Percentiles rank a stretch among this genome's conserved stretches.
These are phyloP conservation scores for Microtus agrestis DNA, from an alignment of 2,797 vertebrate species.

Conservation along the genomic window DNA sequence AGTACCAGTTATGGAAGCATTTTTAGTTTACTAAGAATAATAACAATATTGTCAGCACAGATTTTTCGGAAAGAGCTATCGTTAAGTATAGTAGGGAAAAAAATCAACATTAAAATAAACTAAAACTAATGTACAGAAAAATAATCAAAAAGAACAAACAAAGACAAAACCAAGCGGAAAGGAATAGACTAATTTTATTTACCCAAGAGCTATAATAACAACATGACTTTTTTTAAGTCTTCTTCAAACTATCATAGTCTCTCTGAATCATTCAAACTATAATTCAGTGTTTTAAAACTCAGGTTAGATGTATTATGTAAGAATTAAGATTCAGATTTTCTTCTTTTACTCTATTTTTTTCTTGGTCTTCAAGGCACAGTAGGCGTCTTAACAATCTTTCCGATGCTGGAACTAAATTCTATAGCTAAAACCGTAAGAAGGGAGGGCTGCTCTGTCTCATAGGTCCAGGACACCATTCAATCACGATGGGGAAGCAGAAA, in stretches of 20 bases:
- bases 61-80: constrained; percentile 31
- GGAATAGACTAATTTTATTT: not conserved
- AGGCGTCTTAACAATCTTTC: not conserved
- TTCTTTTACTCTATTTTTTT: not conserved
- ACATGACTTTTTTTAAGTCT: constrained; percentile 18
- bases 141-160: not conserved
- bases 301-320: not conserved
- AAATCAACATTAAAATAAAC: constrained; percentile 30
- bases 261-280: not conserved
- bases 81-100: constrained; percentile 46
- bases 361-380: not conserved
- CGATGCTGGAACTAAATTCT: not conserved
- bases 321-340: constrained; percentile 5
- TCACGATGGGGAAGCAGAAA: not conserved
- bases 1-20: constrained; percentile 41
- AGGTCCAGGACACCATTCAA: not conserved
- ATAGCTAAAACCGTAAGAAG: not conserved
- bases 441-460: not conserved
- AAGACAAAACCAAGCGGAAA: not conserved
- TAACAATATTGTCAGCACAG: constrained; percentile 17
- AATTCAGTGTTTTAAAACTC: not conserved
- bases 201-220: not conserved
- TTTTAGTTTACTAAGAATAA: constrained; percentile 44
- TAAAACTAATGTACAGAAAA: constrained; percentile 30
- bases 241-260: constrained; percentile 1